Evolutionary conservation across 2,888 invertebrate species (phyloP).

Genomic region (Pseudococcus jackbeardsleyi): DNA sequence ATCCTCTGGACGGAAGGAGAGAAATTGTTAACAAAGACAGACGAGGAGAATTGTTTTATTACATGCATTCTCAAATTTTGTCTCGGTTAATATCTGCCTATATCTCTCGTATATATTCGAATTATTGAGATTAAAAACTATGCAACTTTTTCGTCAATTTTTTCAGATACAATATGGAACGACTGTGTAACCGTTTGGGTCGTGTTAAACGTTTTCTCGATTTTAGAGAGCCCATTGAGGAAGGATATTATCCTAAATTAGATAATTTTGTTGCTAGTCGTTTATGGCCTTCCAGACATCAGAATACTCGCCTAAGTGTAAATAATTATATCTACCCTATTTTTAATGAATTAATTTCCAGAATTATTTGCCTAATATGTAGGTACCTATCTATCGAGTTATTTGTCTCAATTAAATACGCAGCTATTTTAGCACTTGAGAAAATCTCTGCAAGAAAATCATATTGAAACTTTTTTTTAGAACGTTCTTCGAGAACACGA

Average conservation of each 20-base stretch:
- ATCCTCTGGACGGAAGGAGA: conserved; percentile 78
- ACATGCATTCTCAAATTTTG: conserved; percentile 82
- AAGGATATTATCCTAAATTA: conserved; percentile 88
- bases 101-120: conserved; percentile 42
- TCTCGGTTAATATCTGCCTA: conserved; percentile 72
- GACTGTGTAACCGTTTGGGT: conserved; percentile 79
- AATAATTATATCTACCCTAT: conserved; percentile 37
- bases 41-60: conserved; percentile 84
- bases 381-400: too few relatives aligned
- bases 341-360: too few relatives aligned
- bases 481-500: conserved; percentile 80
- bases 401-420: neutral
- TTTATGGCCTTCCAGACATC: conserved; percentile 79
- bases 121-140: too few relatives aligned
- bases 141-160: conserved; percentile 62
- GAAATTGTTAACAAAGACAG: conserved; percentile 79
- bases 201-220: conserved; percentile 77
- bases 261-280: conserved; percentile 83
- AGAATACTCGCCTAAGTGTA: conserved; percentile 68
- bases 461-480: conserved; percentile 69
- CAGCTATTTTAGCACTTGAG: neutral
- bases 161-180: conserved; percentile 81
- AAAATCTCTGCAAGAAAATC: neutral
- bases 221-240: conserved; percentile 78
- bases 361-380: too few relatives aligned